Evolutionary conservation across 2,797 vertebrate genomes (phyloP).

Genomic region (Scleropages formosus): DNA sequence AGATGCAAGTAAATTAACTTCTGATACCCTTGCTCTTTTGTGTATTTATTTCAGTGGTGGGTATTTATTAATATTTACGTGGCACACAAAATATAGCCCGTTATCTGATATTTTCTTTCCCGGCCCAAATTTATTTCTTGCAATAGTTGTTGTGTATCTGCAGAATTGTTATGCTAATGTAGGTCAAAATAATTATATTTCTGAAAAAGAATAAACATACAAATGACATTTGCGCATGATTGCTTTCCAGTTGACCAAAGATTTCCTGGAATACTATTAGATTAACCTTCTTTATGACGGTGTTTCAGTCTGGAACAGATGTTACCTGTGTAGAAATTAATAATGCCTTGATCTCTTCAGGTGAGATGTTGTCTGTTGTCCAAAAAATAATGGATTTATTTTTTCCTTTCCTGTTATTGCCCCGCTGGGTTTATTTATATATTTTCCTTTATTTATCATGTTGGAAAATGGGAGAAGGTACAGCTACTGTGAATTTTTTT

Average conservation of each 20-base stretch:
- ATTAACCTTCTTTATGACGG: constrained; percentile 53
- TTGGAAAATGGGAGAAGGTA: constrained; percentile 16
- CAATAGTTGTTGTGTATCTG: constrained; percentile 47
- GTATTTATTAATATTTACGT: not conserved
- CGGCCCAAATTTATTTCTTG: constrained; percentile 45
- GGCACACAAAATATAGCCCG: constrained; percentile 10
- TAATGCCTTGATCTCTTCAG: constrained; percentile 48
- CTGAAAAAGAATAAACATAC: constrained; percentile 45
- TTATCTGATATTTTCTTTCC: constrained; percentile 39
- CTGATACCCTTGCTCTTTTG: not conserved
- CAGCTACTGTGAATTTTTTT: constrained; percentile 55
- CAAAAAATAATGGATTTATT: constrained; percentile 43
- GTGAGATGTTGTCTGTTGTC: constrained; percentile 47
- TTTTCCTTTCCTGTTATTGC: constrained; percentile 33
- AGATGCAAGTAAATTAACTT: not conserved
- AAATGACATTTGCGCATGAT: constrained; percentile 51
- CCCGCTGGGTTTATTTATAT: constrained; percentile 17
- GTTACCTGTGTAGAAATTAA: constrained; percentile 50
- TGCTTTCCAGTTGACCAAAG: constrained; percentile 54
- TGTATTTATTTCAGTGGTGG: not conserved
- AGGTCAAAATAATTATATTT: constrained; percentile 49
- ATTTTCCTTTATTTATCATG: constrained; percentile 24
- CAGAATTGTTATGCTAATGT: constrained; percentile 47
- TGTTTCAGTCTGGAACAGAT: constrained; percentile 49
- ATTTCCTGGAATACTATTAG: constrained; percentile 47